Evolutionary conservation across 2,888 invertebrate genomes (phyloP).

Genomic region (Embidobia sp.): DNA sequence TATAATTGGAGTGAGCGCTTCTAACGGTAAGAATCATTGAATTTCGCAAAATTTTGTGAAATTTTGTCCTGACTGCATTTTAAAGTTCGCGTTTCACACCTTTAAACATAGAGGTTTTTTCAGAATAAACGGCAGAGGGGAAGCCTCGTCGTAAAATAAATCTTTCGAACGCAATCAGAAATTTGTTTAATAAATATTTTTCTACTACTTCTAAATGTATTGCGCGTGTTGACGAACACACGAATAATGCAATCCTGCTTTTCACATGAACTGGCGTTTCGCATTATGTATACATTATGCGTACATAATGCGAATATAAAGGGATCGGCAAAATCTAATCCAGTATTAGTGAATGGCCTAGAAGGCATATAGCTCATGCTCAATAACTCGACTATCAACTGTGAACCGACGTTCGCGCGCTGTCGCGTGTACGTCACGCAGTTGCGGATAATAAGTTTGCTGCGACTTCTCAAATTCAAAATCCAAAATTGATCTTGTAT

Average conservation of each 20-base stretch:
- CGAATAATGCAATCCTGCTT: neutral
- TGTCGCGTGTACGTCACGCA: neutral
- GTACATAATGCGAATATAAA: neutral
- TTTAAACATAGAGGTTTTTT: neutral
- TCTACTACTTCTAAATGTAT: constrained; percentile 1
- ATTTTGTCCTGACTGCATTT: neutral
- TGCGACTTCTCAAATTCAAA: neutral
- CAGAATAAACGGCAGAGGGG: neutral
- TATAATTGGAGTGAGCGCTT: too few relatives aligned
- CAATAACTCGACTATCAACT: neutral
- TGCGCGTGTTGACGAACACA: neutral
- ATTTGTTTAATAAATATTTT: neutral
- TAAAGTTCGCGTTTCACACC: neutral
- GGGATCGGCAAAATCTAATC: neutral
- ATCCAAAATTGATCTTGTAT: neutral
- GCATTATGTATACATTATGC: neutral
- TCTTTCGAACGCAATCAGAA: neutral
- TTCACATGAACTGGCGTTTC: neutral
- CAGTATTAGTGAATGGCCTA: neutral
- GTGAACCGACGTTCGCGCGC: neutral
- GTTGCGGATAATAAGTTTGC: neutral
- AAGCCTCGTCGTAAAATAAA: neutral
- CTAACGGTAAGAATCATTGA: too few relatives aligned
- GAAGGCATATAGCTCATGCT: neutral
- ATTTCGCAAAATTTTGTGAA: too few relatives aligned